Base-by-base conservation (phyloP, 1,140 invertebrate species). In the Lucilia sericata region DNA sequence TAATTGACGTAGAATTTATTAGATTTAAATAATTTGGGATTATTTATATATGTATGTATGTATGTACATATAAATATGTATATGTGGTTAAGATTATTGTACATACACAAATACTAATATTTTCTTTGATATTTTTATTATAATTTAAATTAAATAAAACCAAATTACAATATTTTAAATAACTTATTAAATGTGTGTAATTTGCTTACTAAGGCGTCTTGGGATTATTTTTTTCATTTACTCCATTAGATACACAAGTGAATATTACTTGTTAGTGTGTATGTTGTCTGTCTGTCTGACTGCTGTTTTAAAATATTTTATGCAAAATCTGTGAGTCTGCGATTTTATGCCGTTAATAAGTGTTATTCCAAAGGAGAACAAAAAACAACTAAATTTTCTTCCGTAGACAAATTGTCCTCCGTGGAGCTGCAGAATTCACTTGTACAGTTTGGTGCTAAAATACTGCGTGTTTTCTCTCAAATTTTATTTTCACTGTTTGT, bases 331-430 rank as follows among this genome's bases (percentile, higher is more conserved):
- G 42, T 80, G 30, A 12, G 49, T 51, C 1, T 49, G n/a, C 3
- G 42, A 78, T 47, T 7, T 19, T 30, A 49, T 51, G 21, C 76
- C 76, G 76, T 80, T 80, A 80, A 17, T 80, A 49, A 80, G 25
- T 80, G 42, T 80, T 80, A 80, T 80, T 80, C 76, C 19, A 80
- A 80, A 51, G 42, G 76, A 47, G 47, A 25, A 49, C 76, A 19
- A 49, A 49, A 49, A 51, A 14, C 76, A 80, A 80, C 76, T 80
- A 42, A 80, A 13, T 51, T 25, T 80, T 80, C 12, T 80, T 49
- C 49, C 36, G 14, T 12, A 49, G 76, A 80, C 21, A 80, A 49
- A 49, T 80, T 80, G 76, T 80, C 76, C 76, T 80, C 76, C 76
- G 13, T 49, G 76, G 42, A 80, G 42, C 76, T 25, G 65, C 21